Evolutionary conservation across 53 echinoderm and acorn worm genomes (phyloP).

Genomic region (Holothuria leucospilota): DNA sequence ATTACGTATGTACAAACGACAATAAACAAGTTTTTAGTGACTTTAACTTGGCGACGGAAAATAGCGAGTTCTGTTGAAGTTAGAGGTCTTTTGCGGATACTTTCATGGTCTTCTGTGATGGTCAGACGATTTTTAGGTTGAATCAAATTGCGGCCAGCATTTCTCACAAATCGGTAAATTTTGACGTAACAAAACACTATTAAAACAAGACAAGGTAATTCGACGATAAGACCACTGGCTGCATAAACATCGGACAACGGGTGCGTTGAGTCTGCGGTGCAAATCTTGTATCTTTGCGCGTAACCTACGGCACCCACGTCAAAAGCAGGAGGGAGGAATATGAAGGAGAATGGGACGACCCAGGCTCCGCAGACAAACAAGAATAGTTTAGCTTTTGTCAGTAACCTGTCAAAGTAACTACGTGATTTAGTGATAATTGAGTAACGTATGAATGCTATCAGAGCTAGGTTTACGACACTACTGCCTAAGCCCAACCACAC

Average conservation of each 20-base stretch:
- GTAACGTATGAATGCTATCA: constrained; percentile 76
- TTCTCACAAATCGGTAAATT: constrained; percentile 16
- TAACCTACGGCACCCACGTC: constrained; percentile 59
- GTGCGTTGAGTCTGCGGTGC: constrained; percentile 47
- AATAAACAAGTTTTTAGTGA: constrained; percentile 58
- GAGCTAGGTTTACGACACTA: constrained; percentile 77
- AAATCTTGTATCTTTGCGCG: constrained; percentile 55
- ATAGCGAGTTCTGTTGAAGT: background rate
- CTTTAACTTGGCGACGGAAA: constrained; percentile 27
- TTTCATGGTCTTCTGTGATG: background rate
- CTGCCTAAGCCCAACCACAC: constrained; percentile 73
- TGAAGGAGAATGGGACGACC: constrained; percentile 63
- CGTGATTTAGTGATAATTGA: constrained; percentile 74
- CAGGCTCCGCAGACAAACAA: constrained; percentile 67
- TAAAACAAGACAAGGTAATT: constrained; percentile 5
- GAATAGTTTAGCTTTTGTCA: constrained; percentile 63
- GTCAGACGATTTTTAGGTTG: background rate
- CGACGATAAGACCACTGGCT: background rate
- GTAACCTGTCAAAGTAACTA: constrained; percentile 53
- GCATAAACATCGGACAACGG: constrained; percentile 30
- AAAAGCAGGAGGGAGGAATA: constrained; percentile 46
- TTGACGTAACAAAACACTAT: background rate
- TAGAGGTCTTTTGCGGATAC: background rate
- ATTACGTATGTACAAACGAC: constrained; percentile 55
- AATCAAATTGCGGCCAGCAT: background rate